Percentiles rank a stretch among this genome's conserved stretches.
Conservation (phyloP, 1,140 invertebrate genomes). For the Drosophila serrata region DNA sequence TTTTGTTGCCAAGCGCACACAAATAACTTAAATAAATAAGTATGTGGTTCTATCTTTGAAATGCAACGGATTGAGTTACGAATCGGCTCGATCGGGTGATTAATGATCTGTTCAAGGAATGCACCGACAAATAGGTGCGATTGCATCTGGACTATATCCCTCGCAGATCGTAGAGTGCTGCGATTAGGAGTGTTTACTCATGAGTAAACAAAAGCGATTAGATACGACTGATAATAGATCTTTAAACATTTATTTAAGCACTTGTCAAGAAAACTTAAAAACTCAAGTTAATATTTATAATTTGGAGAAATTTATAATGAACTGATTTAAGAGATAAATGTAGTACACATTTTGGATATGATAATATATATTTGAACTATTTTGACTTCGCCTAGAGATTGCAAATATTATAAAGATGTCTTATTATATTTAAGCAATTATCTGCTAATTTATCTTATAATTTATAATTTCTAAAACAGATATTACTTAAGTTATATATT, state of each 20-base stretch:
- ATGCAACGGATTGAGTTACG: conserved; percentile 40
- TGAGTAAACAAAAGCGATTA: conserved; percentile 29
- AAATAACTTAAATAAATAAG: conserved; percentile 26
- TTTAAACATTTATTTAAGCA: conserved; percentile 13
- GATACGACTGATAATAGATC: conserved; percentile 2
- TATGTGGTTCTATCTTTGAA: conserved; percentile 27
- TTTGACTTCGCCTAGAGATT: not conserved
- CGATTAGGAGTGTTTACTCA: conserved; percentile 19
- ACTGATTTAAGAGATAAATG: not conserved
- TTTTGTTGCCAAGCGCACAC: conserved; percentile 31
- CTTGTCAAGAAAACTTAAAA: not conserved
- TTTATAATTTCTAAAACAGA: too few species aligned
- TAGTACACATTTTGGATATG: too few species aligned
- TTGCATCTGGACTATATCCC: conserved; percentile 31
- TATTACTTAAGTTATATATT: too few species aligned
- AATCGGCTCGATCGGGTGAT: conserved; percentile 26
- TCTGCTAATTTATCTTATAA: not conserved
- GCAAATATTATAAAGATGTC: not conserved
- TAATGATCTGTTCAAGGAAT: conserved; percentile 43
- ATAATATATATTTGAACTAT: not conserved
- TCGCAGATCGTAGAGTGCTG: conserved; percentile 20
- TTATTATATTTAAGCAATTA: not conserved
- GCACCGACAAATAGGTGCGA: conserved; percentile 18
- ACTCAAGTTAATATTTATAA: not conserved
- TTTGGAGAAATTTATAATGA: not conserved